A percentile compares a stretch with the other conserved stretches of the same genome.
These are phyloP conservation scores for Drosophila lowei DNA, from an alignment of 1,140 invertebrate genomes.

Conservation along the genomic window DNA sequence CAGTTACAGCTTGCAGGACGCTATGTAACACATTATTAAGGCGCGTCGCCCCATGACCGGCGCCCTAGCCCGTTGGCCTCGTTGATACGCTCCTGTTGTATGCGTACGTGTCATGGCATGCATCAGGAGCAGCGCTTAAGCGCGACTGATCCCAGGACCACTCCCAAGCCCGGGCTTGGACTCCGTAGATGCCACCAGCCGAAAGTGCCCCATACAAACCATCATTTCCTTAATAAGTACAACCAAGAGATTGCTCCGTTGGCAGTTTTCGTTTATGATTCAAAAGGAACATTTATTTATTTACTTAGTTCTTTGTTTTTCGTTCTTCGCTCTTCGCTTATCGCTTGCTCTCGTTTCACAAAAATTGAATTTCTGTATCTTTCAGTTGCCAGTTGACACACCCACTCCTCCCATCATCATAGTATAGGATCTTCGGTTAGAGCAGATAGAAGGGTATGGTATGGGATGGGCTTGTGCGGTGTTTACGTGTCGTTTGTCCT, in stretches of 20 bases:
- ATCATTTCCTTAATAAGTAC: conserved; percentile 30
- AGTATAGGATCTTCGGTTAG: conserved; percentile 8
- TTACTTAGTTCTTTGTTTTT: conserved; percentile 65
- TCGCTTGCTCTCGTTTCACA: conserved; percentile 45
- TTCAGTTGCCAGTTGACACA: conserved; percentile 41
- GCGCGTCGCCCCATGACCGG: too few relatives aligned
- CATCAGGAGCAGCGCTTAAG: neutral
- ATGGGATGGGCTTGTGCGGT: neutral
- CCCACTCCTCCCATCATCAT: conserved; percentile 33
- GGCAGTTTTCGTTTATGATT: conserved; percentile 72
- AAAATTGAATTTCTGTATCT: conserved; percentile 76
- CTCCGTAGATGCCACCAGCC: too few relatives aligned
- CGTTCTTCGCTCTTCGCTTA: conserved; percentile 25
- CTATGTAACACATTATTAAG: too few relatives aligned
- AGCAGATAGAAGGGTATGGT: neutral
- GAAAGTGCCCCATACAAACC: conserved; percentile 7
- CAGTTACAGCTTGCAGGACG: too few relatives aligned
- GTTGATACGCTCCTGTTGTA: conserved; percentile 19
- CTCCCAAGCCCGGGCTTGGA: too few relatives aligned
- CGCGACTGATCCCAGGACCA: too few relatives aligned
- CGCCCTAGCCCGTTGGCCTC: neutral
- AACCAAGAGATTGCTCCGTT: conserved; percentile 30
- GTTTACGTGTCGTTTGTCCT: conserved; percentile 30
- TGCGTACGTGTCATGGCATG: conserved; percentile 42
- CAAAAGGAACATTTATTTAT: conserved; percentile 82